Percentiles rank a stretch among this genome's conserved stretches.
These are phyloP conservation scores for Megalonaias nervosa DNA, from an alignment of 1,140 invertebrate genomes.

Conservation along the genomic window DNA sequence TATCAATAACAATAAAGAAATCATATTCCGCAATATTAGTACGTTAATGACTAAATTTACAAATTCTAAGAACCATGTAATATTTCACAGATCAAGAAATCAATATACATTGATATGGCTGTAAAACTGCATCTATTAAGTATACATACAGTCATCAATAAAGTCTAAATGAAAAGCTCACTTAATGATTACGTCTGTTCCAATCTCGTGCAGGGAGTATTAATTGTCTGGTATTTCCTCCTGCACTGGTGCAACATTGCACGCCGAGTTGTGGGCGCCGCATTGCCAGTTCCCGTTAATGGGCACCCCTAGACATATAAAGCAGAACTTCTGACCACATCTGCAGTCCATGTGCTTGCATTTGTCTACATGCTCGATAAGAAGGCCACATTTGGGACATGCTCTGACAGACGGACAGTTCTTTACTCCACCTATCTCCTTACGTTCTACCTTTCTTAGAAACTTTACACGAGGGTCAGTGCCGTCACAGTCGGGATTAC, in stretches of 20 bases:
- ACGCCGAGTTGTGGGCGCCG: conserved; percentile 1
- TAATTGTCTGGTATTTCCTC: background rate
- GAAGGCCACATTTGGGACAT: conserved; percentile 1
- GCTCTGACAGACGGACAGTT: conserved; percentile 1
- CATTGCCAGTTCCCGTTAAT: background rate
- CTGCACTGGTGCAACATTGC: background rate
- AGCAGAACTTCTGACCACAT: background rate
- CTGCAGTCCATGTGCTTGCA: conserved; percentile 12
- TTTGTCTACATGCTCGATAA: conserved; percentile 5
- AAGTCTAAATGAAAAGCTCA: no score
- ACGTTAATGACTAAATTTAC: no score
- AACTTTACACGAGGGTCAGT: background rate
- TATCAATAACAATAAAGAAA: no score
- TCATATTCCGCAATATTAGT: no score
- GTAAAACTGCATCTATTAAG: no score
- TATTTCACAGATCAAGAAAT: no score
- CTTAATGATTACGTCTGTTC: no score
- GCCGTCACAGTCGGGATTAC: background rate
- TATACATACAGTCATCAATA: no score
- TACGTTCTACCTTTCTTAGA: conserved; percentile 3
- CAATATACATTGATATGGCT: no score
- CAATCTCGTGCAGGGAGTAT: no score
- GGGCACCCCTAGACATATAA: background rate
- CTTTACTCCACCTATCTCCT: conserved; percentile 1
- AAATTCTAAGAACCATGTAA: no score